These are phyloP conservation scores for Patella pellucida DNA, from an alignment of 2,888 invertebrate species.

Conservation along the genomic window DNA sequence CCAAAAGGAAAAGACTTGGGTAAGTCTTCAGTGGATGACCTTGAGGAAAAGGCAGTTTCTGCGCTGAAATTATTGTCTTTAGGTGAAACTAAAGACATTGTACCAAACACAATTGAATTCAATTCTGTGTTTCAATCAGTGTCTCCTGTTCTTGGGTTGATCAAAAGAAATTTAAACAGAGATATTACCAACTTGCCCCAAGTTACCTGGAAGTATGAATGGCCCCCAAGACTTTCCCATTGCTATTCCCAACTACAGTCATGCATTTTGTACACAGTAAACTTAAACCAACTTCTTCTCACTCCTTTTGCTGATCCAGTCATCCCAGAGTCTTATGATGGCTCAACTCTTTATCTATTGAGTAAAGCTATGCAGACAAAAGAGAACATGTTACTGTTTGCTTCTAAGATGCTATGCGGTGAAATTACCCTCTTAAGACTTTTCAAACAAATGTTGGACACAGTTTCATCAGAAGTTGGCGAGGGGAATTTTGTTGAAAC, in stretches of 20 bases:
- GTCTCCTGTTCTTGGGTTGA: neutral
- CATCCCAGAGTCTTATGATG: neutral
- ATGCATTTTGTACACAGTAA: constrained; percentile 51
- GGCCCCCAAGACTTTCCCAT: constrained; percentile 54
- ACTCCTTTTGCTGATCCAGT: constrained; percentile 43
- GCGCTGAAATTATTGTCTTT: neutral
- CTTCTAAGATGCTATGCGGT: neutral
- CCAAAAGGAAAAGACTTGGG: neutral
- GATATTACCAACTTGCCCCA: constrained; percentile 38
- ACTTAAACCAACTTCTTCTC: constrained; percentile 62
- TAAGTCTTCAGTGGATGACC: neutral
- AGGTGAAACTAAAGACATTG: neutral
- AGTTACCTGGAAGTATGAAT: constrained; percentile 40
- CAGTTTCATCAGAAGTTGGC: neutral
- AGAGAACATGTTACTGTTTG: neutral
- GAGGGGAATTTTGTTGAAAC: neutral
- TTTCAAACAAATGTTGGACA: neutral
- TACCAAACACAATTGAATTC: neutral
- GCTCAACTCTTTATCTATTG: neutral
- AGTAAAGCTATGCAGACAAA: constrained; percentile 9
- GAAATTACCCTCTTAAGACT: neutral
- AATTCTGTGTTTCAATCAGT: neutral
- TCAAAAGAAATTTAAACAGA: constrained; percentile 38
- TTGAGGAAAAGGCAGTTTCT: neutral
- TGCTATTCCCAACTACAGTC: constrained; percentile 68